Evolutionary conservation across 2,888 invertebrate species (phyloP), one percentile per base, ranked within the genome.

Genomic region (Perizoma affinitatum): DNA sequence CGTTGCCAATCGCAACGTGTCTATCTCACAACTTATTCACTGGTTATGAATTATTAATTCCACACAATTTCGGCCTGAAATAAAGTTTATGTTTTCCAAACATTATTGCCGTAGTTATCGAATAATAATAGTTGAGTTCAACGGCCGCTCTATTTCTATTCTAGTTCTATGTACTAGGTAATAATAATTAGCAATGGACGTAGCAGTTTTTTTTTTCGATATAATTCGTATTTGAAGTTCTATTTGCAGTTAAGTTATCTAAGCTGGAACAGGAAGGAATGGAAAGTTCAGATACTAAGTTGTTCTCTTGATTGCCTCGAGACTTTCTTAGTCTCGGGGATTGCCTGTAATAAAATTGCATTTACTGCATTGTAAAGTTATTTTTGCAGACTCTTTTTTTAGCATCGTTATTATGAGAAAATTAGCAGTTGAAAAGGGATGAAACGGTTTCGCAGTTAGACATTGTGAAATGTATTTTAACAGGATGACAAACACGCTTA

Each of bases 111-210:
- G 79, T 69, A 76, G 80, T 83, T 86, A 87, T 87, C 80, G 82
- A 75, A 84, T 87, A 84, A 86, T 88, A 86, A 85, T 83, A 84
- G 80, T 76, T 58, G 61, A 68, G 87, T 74, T 87, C 89, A 87
- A 82, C 78, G 88, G 83, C 87, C 88, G 88, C 75, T 80, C 88
- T 68, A 89, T 77, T 90, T 91, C 82, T 88, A 86, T 83, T 84
- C 83, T 85, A 84, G 81, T 84, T 22, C 22, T 22, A 22, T 22
- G 22, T 22, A 22, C 22, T 22, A 22, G 22, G 1, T 22, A 22
- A 22, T 77, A 78, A 83, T 71, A 38, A 77, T 67, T 59, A 64
- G 67, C 67, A 70, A 61, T 70, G 72, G 68, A 76, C 72, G 72
- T 74, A 75, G 77, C 69, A 76, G 74, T 79, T 80, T 79, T 79